Percentiles rank a stretch among this genome's conserved stretches.
Conservation (phyloP, 2,797 vertebrate genomes). For the Leptatherina wallacei region DNA sequence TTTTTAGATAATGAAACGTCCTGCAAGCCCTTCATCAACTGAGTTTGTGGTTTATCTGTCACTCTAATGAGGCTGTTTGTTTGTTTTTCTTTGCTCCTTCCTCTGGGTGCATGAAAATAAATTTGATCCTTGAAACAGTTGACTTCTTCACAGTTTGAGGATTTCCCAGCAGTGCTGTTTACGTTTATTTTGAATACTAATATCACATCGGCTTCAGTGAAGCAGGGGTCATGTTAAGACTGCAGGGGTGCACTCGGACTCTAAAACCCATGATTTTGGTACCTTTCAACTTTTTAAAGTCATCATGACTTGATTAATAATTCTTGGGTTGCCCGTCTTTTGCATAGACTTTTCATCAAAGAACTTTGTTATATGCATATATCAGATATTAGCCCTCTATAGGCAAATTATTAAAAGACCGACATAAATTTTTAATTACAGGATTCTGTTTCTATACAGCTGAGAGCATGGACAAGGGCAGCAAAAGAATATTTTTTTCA, state of each 20-base stretch:
- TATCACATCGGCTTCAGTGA: constrained; percentile 17
- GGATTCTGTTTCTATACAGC: constrained; percentile 31
- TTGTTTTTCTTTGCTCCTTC: constrained; percentile 21
- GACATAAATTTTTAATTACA: constrained; percentile 36
- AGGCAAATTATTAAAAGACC: neutral
- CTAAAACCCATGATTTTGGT: constrained; percentile 29
- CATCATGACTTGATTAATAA: constrained; percentile 41
- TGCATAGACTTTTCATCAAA: constrained; percentile 10
- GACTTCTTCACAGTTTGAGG: constrained; percentile 14
- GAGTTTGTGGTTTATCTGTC: constrained; percentile 68
- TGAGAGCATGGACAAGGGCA: constrained; percentile 26
- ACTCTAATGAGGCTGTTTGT: constrained; percentile 69
- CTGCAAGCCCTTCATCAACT: constrained; percentile 61
- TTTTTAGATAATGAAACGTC: constrained; percentile 61
- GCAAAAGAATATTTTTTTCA: constrained; percentile 24
- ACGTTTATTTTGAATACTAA: constrained; percentile 47
- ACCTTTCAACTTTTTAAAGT: constrained; percentile 27
- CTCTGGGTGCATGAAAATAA: constrained; percentile 23
- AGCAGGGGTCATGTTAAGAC: constrained; percentile 34
- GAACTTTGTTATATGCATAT: constrained; percentile 24
- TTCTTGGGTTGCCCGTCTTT: constrained; percentile 7
- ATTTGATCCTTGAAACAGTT: constrained; percentile 32
- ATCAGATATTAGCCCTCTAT: constrained; percentile 18
- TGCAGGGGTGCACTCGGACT: constrained; percentile 31
- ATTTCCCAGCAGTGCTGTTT: constrained; percentile 39